phyloP scores from a whole-genome alignment of 2,888 invertebrate species.

The Anodontia alba region DNA sequence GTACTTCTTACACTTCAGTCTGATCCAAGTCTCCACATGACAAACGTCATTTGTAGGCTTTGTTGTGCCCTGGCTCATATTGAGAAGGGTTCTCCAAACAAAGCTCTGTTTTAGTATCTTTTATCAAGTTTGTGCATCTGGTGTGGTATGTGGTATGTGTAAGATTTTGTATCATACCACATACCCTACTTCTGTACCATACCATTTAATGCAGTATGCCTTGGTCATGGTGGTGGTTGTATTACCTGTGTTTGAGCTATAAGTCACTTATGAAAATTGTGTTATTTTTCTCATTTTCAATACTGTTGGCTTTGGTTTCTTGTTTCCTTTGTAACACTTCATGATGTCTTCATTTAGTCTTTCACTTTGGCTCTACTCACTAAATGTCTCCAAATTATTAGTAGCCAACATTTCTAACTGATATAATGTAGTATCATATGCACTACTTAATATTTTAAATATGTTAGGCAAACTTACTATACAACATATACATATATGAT shows the following conservation, averaged over 20 bases:
- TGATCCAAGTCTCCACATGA: no score
- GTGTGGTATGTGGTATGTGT: not conserved
- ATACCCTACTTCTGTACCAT: not conserved
- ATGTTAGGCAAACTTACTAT: not conserved
- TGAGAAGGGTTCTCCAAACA: no score
- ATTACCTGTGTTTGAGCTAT: not conserved
- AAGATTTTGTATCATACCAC: not conserved
- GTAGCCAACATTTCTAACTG: not conserved
- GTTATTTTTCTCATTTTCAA: not conserved
- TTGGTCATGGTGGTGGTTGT: constrained; percentile 3
- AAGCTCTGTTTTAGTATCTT: not conserved
- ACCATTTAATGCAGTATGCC: not conserved
- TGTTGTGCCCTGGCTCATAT: no score
- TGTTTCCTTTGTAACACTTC: not conserved
- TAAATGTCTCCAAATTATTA: not conserved
- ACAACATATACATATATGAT: not conserved
- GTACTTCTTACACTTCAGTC: no score
- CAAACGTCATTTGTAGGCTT: no score
- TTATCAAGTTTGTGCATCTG: not conserved
- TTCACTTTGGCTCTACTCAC: not conserved
- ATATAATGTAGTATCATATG: not conserved
- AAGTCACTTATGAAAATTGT: not conserved
- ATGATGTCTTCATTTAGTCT: not conserved
- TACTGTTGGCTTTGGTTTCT: not conserved
- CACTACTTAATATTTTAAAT: not conserved